These are phyloP conservation scores for Delichon dasypus DNA, from an alignment of 2,797 vertebrate species.

Conservation along the genomic window DNA sequence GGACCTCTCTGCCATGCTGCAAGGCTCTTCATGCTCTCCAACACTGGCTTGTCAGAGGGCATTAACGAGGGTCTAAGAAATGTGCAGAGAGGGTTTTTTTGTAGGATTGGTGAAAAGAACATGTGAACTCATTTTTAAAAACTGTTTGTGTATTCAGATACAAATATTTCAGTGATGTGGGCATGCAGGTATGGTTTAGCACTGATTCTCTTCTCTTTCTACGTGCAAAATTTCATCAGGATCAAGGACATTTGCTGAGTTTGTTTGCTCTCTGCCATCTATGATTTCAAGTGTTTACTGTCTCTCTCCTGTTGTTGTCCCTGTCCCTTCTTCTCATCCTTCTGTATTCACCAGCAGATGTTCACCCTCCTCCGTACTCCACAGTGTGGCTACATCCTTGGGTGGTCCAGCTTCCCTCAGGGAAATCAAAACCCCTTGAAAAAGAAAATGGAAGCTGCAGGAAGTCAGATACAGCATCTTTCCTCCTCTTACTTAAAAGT, in stretches of 20 bases:
- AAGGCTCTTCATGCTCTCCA: background rate
- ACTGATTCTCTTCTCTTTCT: background rate
- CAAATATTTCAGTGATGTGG: background rate
- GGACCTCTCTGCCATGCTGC: background rate
- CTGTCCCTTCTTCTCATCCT: background rate
- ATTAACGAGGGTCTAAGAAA: background rate
- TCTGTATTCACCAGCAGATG: background rate
- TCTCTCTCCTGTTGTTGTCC: background rate
- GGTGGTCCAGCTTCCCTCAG: constrained; percentile 28
- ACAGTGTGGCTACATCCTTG: background rate
- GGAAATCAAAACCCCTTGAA: constrained; percentile 10
- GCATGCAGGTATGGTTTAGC: background rate
- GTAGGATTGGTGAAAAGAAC: background rate
- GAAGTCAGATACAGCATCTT: background rate
- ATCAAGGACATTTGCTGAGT: background rate
- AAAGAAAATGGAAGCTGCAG: background rate
- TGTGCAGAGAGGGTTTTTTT: accelerated
- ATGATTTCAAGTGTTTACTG: background rate
- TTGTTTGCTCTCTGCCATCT: background rate
- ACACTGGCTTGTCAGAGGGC: background rate
- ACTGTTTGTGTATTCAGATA: background rate
- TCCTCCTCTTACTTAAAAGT: background rate
- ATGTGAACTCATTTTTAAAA: background rate
- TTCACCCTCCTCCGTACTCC: background rate
- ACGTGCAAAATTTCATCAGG: background rate